Conservation (phyloP, 2,113 vertebrate genomes). For the Desmodus rotundus region DNA sequence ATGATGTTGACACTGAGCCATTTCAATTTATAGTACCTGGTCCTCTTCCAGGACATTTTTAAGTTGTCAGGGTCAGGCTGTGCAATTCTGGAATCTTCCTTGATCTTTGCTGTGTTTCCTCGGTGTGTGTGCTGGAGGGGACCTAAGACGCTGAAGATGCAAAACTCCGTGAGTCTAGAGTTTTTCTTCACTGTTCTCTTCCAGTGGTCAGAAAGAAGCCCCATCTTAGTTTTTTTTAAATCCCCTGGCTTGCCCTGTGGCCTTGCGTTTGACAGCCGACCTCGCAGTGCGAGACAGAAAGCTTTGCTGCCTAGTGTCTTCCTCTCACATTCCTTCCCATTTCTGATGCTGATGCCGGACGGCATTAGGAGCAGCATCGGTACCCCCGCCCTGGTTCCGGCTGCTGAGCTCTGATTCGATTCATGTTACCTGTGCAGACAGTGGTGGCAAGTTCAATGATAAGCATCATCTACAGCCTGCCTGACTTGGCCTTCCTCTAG, state of each 20-base stretch:
- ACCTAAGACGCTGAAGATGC: background rate
- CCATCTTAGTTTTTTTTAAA: background rate
- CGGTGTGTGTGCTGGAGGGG: background rate
- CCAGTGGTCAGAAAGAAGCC: background rate
- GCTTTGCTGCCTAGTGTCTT: background rate
- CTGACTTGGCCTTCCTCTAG: background rate
- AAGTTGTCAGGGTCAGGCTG: background rate
- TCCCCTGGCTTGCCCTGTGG: background rate
- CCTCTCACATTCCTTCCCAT: background rate
- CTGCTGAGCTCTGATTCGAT: background rate
- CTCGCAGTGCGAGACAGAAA: too few species aligned
- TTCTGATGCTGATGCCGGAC: background rate
- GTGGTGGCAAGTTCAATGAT: background rate
- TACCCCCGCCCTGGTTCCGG: background rate
- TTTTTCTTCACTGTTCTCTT: background rate
- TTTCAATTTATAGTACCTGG: background rate
- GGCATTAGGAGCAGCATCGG: fast-evolving
- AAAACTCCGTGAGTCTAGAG: background rate
- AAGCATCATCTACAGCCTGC: background rate
- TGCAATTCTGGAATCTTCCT: background rate
- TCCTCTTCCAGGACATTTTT: background rate
- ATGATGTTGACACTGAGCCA: background rate
- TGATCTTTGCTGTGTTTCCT: background rate
- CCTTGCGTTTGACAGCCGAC: background rate
- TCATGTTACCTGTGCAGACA: background rate